Evolutionary conservation across 2,797 vertebrate genomes (phyloP).

Genomic region (Momotus momota): DNA sequence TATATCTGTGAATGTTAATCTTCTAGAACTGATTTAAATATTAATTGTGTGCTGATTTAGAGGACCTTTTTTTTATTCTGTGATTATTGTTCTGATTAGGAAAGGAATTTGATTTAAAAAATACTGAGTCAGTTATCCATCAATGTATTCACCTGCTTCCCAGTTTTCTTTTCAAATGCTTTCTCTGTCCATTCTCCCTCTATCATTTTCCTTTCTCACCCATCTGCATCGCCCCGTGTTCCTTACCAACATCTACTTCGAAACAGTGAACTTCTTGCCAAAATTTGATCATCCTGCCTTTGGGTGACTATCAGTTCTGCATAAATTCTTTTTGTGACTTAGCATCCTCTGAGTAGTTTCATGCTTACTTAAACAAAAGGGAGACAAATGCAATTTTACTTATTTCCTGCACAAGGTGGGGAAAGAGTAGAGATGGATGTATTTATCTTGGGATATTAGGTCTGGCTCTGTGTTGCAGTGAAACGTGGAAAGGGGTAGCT

Average conservation of each 20-base stretch:
- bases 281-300: background rate
- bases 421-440: background rate
- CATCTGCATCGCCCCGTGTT: background rate
- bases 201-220: background rate
- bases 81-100: conserved; percentile 10
- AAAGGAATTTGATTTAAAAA: conserved; percentile 34
- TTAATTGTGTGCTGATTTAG: conserved; percentile 29
- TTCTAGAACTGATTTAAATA: conserved; percentile 17
- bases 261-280: background rate
- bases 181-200: background rate
- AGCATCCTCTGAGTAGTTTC: background rate
- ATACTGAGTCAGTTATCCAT: conserved; percentile 9
- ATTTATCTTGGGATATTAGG: background rate
- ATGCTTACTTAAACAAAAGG: background rate
- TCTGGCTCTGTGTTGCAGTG: background rate
- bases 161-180: background rate
- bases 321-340: background rate
- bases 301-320: background rate
- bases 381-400: background rate
- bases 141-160: background rate
- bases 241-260: background rate
- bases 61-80: background rate
- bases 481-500: background rate
- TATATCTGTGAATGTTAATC: background rate
- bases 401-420: background rate